Evolutionary conservation across 2,888 invertebrate species (phyloP), one percentile per base, ranked within the genome.

Genomic region (Erynnis tages): DNA sequence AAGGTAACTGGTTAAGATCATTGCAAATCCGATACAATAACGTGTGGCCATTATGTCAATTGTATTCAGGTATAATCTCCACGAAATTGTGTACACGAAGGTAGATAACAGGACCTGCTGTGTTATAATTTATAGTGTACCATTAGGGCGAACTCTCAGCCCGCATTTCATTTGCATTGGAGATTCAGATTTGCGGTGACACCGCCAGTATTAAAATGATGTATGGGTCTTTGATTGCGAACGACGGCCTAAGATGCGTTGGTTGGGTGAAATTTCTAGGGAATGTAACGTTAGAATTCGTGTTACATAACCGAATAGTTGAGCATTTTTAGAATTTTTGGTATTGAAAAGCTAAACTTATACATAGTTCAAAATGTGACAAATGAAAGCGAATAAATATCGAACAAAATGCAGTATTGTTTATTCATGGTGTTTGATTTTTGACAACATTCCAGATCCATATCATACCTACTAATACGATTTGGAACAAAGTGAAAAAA

Each of bases 141-240:
- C 80, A 85, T 86, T 88, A 85, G 76, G 73, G 71, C 66, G 73
- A 78, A 78, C 73, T 76, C 73, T 69, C 72, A 70, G 75, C 70
- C 67, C 69, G 74, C 76, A 71, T 82, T 82, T 78, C 81, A 89
- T 89, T 89, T 86, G 87, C 86, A 88, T 82, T 84, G 78, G 79
- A 81, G 75, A 83, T 82, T 79, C 68, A 79, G 79, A 86, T 85
- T 86, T 82, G 82, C 81, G 74, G 76, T 82, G 87, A 87, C 87
- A 79, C 72, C 76, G 76, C 72, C 79, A 80, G 84, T 85, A 87
- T 85, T 87, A 83, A 83, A 77, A 86, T 89, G 87, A 88, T 84
- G 80, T 76, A 88, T 85, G 68, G 82, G 57, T 58, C 73, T 79
- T 79, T 87, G 85, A 89, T 87, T 86, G 74, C 77, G 63, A 64